A percentile compares a stretch with the other conserved stretches of the same genome.
Evolutionary conservation across 2,797 vertebrate genomes (phyloP).

Genomic region (Gymnodraco acuticeps): DNA sequence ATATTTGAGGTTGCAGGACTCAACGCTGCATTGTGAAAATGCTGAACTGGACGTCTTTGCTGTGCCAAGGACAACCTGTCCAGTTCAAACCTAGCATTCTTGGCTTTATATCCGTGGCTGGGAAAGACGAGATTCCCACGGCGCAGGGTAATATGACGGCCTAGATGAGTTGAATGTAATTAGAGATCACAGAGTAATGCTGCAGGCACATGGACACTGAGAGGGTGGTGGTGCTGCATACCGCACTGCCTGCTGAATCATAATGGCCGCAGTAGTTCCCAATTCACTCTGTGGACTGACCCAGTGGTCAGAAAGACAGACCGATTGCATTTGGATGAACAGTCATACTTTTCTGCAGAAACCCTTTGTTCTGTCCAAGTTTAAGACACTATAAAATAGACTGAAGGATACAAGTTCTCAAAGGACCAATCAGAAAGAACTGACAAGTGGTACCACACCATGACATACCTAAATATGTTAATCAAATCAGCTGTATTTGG

Average conservation of each 20-base stretch:
- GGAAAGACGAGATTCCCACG: conserved; percentile 72
- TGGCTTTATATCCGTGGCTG: conserved; percentile 45
- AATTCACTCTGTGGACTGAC: conserved; percentile 30
- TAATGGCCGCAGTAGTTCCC: conserved; percentile 45
- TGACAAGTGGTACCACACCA: not conserved
- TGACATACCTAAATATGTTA: not conserved
- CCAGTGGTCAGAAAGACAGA: conserved; percentile 30
- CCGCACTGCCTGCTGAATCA: conserved; percentile 69
- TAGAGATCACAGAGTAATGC: conserved; percentile 53
- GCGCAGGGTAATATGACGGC: conserved; percentile 45
- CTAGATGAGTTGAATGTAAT: conserved; percentile 56
- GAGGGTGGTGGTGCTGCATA: conserved; percentile 49
- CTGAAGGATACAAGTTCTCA: conserved; percentile 7
- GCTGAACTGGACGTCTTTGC: conserved; percentile 15
- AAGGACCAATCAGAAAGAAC: not conserved
- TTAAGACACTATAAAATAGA: conserved; percentile 38
- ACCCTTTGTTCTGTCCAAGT: conserved; percentile 18
- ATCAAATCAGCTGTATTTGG: conserved; percentile 1
- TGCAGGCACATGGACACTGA: conserved; percentile 41
- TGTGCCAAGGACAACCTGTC: conserved; percentile 31
- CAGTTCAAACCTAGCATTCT: conserved; percentile 44
- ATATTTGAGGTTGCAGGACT: conserved; percentile 3
- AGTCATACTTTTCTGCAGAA: conserved; percentile 8
- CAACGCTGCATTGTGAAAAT: not conserved
- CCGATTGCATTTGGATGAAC: conserved; percentile 3